These are phyloP conservation scores for Passer montanus DNA, from an alignment of 2,113 vertebrate species.

Conservation along the genomic window DNA sequence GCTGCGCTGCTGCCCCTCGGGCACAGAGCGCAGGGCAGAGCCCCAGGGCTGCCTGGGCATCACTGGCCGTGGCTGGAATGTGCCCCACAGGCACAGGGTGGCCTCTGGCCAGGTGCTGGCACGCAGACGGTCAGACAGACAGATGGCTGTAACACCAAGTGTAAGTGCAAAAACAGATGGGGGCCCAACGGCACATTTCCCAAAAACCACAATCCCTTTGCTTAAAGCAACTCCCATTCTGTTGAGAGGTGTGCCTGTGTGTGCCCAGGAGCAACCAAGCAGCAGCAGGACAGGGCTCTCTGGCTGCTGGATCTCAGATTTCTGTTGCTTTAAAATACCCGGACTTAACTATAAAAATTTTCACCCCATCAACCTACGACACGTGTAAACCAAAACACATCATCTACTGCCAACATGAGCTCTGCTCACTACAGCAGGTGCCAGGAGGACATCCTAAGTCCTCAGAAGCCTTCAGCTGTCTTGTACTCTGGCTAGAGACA, in stretches of 20 bases:
- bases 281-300: not conserved
- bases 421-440: not conserved
- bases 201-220: not conserved
- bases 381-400: not conserved
- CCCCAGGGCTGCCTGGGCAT: not conserved
- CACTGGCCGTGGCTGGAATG: not conserved
- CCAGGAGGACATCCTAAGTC: too few relatives aligned
- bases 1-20: conserved; percentile 10
- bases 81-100: conserved; percentile 55
- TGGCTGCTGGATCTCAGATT: not conserved
- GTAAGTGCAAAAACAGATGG: conserved; percentile 69
- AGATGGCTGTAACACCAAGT: conserved; percentile 6
- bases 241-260: not conserved
- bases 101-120: conserved; percentile 16
- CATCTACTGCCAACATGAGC: not conserved
- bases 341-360: not conserved
- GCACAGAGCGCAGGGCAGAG: conserved; percentile 33
- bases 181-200: not conserved
- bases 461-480: not conserved
- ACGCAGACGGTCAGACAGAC: not conserved
- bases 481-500: not conserved
- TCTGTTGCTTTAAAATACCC: not conserved
- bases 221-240: not conserved
- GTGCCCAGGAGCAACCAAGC: not conserved
- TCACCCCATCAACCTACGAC: not conserved